These are phyloP conservation scores for Heliconius eleuchia DNA, from an alignment of 1,140 invertebrate species.

Conservation along the genomic window DNA sequence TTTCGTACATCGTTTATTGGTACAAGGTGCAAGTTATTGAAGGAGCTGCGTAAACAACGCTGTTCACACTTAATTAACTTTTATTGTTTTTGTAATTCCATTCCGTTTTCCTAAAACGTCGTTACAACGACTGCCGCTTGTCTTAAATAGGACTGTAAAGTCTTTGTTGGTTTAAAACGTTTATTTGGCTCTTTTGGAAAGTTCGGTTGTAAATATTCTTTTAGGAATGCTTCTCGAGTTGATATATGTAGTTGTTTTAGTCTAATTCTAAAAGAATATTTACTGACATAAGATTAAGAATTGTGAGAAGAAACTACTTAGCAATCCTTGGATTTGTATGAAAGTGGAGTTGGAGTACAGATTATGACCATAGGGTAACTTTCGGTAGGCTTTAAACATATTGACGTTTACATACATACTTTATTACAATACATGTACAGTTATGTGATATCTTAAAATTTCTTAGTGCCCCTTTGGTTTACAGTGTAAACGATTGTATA, in stretches of 20 bases:
- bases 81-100: constrained; percentile 37
- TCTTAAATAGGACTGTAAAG: not conserved
- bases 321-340: no score
- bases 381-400: no score
- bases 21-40: constrained; percentile 27
- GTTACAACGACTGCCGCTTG: not conserved
- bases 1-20: constrained; percentile 17
- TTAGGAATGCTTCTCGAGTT: not conserved
- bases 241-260: not conserved
- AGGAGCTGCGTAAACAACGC: constrained; percentile 29
- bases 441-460: no score
- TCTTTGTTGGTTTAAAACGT: not conserved
- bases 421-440: no score
- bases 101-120: constrained; percentile 21
- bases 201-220: not conserved
- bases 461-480: no score
- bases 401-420: no score
- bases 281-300: constrained; percentile 3
- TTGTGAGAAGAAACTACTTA: no score
- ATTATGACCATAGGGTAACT: no score
- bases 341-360: no score
- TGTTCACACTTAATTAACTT: constrained; percentile 40
- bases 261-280: constrained; percentile 14
- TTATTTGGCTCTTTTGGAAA: not conserved
- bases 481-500: no score